Evolutionary conservation across 2,797 vertebrate species (phyloP).

Genomic region (Pipistrellus pipistrellus): DNA sequence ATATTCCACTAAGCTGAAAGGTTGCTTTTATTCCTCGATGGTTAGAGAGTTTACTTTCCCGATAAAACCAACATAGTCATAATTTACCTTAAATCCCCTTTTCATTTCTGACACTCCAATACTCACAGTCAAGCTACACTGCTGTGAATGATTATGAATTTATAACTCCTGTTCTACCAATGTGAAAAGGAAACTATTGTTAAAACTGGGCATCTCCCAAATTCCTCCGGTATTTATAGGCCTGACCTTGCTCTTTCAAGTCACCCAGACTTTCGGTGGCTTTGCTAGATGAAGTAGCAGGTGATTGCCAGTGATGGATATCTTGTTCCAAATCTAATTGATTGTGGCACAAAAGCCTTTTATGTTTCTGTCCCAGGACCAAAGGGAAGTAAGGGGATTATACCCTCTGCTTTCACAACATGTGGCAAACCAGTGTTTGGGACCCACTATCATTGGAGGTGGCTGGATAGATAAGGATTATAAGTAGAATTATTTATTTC

Average conservation of each 20-base stretch:
- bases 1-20: slow-evolving; percentile 26
- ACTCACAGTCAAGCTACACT: not conserved
- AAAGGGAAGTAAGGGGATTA: slow-evolving; percentile 41
- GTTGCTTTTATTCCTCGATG: slow-evolving; percentile 27
- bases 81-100: not conserved
- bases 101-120: not conserved
- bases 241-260: slow-evolving; percentile 52
- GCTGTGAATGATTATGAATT: not conserved
- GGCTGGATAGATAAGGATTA: not conserved
- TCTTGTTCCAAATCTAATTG: slow-evolving; percentile 72
- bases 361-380: slow-evolving; percentile 39
- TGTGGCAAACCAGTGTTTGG: not conserved
- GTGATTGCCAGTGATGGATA: slow-evolving; percentile 55
- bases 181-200: slow-evolving; percentile 20
- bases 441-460: not conserved
- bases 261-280: slow-evolving; percentile 46
- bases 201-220: not conserved
- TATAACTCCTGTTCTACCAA: not conserved
- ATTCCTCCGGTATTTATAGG: not conserved
- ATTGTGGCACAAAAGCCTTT: slow-evolving; percentile 58
- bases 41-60: slow-evolving; percentile 8
- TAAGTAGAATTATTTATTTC: not conserved
- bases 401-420: not conserved
- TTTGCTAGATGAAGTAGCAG: slow-evolving; percentile 73
- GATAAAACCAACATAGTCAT: not conserved